A percentile compares a stretch with the other conserved stretches of the same genome.
phyloP scores from a whole-genome alignment of 2,113 vertebrate species.

The Phylloscopus whistleri region DNA sequence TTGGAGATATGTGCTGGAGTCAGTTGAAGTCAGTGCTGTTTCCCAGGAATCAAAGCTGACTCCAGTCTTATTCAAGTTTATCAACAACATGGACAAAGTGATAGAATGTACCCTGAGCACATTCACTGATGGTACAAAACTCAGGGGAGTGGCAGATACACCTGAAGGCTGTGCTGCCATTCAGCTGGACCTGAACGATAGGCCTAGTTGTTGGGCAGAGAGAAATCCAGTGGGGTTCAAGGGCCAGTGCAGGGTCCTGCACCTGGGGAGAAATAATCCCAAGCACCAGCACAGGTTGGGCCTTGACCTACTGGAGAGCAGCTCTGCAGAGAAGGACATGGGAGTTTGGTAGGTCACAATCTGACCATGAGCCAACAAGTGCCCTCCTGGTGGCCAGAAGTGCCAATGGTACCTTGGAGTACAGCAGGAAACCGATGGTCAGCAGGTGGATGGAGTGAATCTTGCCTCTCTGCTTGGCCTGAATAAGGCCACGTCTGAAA shows the following conservation, averaged over 20 bases:
- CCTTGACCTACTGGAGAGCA: not conserved
- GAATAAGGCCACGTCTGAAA: not conserved
- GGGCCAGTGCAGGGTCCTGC: not conserved
- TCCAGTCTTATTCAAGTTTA: not conserved
- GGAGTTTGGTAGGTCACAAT: not conserved
- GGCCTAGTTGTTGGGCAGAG: not conserved
- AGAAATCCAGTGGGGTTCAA: not conserved
- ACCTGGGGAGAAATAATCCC: not conserved
- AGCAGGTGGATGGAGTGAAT: not conserved
- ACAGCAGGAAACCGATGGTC: not conserved
- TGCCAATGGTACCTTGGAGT: fast-evolving
- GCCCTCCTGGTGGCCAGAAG: not conserved
- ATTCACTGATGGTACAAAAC: not conserved
- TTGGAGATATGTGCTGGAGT: not conserved
- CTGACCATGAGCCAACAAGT: not conserved
- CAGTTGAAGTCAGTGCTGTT: not conserved
- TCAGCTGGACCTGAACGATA: not conserved
- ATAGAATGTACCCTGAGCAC: not conserved
- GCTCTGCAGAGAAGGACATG: not conserved
- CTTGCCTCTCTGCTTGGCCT: not conserved
- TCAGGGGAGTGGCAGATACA: fast-evolving
- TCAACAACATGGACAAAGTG: not conserved
- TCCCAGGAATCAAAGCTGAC: no score
- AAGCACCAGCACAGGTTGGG: not conserved
- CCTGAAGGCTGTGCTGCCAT: not conserved